Base-by-base conservation (phyloP, 1,140 invertebrate genomes). In the Bombus ignitus region DNA sequence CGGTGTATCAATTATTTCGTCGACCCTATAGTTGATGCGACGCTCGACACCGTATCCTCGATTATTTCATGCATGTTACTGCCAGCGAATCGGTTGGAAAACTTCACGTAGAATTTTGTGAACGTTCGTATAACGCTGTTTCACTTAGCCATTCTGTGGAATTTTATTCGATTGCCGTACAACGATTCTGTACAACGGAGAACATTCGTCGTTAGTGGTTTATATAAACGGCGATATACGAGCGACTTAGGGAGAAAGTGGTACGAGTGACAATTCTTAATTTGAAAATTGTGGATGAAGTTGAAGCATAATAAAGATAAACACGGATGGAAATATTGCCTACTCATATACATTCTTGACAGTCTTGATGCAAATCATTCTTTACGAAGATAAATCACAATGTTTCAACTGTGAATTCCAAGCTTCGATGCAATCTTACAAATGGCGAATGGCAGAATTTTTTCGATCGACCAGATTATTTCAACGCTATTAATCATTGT, bases 1-100 rank as follows among this genome's bases (percentile, higher is more conserved):
- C 28, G n/a, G 6, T 42, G 53, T 62, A 81, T 81, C 80, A 73
- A 81, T 81, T 81, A 81, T 72, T 72, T 73, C 79, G 35, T 39
- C 68, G 35, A 28, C 2, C 25, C 22, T 37, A n/a, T 4, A 53
- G 47, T 25, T 44, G 77, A 62, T 15, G 32, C 18, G 22, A 37
- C 42, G 13, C 25, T 81, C n/a, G 42, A 25, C 39, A 18, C 10
- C 25, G 28, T 32, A 65, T 65, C 59, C 28, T 44, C n/a, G 37
- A 42, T 78, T 65, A 78, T 78, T 75, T 44, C 44, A 75, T 75
- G 44, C 44, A 53, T 35, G 53, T 35, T 35, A 25, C 47, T 35
- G 9, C n/a, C 8, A 2, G 22, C 9, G 10, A 62, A 62, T 12
- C 59, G 59, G 1, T 13, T 62, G 59, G 59, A n/a, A 62, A 62